These are phyloP conservation scores for Nibea albiflora DNA, from an alignment of 2,113 vertebrate genomes.

Conservation along the genomic window DNA sequence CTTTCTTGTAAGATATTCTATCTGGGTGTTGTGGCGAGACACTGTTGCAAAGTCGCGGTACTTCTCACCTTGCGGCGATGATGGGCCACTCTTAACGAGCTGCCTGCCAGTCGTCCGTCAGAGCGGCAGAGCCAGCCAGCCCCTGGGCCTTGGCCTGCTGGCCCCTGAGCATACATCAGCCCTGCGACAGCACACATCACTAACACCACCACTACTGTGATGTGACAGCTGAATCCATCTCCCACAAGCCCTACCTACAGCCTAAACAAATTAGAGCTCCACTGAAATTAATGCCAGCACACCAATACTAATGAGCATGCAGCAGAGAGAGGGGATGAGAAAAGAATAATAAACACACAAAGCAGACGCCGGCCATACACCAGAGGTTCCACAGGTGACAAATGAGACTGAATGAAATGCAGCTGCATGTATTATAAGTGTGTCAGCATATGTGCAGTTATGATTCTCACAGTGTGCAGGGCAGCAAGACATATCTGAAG, in stretches of 20 bases:
- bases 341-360: slow-evolving; percentile 61
- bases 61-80: slow-evolving; percentile 66
- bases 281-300: slow-evolving; percentile 68
- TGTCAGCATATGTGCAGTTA: neutral
- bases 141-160: slow-evolving; percentile 75
- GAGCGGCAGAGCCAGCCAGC: slow-evolving; percentile 67
- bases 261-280: slow-evolving; percentile 73
- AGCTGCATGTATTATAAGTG: neutral
- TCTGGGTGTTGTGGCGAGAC: slow-evolving; percentile 57
- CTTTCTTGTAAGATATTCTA: slow-evolving; percentile 39
- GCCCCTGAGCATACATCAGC: slow-evolving; percentile 80
- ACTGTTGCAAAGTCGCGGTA: slow-evolving; percentile 43
- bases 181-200: slow-evolving; percentile 72
- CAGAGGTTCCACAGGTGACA: slow-evolving; percentile 39
- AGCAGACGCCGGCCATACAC: slow-evolving; percentile 31
- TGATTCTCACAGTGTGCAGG: slow-evolving; percentile 2
- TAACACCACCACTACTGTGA: slow-evolving; percentile 66
- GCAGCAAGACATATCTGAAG: neutral
- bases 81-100: slow-evolving; percentile 76
- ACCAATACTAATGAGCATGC: slow-evolving; percentile 74
- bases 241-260: slow-evolving; percentile 73
- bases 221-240: slow-evolving; percentile 81
- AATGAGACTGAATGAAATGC: slow-evolving; percentile 18
- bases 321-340: slow-evolving; percentile 30
- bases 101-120: slow-evolving; percentile 75